phyloP scores from a whole-genome alignment of 2,888 invertebrate species.

The Rosalia funebris region DNA sequence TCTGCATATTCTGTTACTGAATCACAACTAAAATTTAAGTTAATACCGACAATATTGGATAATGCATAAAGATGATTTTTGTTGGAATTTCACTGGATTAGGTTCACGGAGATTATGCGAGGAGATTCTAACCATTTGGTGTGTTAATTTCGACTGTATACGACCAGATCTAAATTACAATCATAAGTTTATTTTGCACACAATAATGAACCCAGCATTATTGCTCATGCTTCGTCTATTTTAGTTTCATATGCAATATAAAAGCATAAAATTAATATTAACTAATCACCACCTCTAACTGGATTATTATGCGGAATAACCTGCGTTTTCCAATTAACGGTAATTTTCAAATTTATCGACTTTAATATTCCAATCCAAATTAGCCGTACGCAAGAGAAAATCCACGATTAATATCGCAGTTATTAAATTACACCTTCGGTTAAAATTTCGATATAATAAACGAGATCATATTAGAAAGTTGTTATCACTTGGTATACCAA shows the following conservation, averaged over 20 bases:
- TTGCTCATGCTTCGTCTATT: background rate
- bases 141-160: no score
- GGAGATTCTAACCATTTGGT: no score
- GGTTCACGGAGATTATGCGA: no score
- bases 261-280: constrained; percentile 1
- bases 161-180: background rate
- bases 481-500: no score
- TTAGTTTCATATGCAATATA: background rate
- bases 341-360: constrained; percentile 24
- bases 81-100: no score
- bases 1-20: no score
- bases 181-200: background rate
- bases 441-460: background rate
- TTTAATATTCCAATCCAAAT: constrained; percentile 19
- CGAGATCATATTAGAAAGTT: background rate
- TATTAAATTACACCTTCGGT: constrained; percentile 16
- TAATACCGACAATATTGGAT: no score
- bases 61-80: no score
- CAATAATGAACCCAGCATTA: background rate
- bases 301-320: constrained; percentile 16
- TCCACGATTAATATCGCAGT: constrained; percentile 20
- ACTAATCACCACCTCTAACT: constrained; percentile 10
- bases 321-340: constrained; percentile 20
- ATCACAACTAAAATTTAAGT: no score
- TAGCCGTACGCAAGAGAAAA: constrained; percentile 12